These are phyloP conservation scores for Caerostris darwini DNA, from an alignment of 1,140 invertebrate species.

Conservation along the genomic window DNA sequence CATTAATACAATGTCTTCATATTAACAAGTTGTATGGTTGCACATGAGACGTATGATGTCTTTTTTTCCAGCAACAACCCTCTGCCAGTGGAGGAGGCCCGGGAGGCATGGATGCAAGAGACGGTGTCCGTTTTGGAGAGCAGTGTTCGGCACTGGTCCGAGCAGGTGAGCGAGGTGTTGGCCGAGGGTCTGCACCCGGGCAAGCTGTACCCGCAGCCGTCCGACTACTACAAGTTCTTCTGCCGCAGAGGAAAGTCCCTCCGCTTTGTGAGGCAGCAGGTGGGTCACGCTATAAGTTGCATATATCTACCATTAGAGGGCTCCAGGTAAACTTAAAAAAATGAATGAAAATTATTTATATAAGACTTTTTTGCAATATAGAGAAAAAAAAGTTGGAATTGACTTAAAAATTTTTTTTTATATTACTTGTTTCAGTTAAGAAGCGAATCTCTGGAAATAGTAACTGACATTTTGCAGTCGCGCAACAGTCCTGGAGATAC, in stretches of 20 bases:
- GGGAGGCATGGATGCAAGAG: constrained; percentile 85
- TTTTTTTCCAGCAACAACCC: background rate
- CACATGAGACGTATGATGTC: background rate
- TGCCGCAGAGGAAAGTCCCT: constrained; percentile 55
- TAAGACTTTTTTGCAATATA: too few species aligned
- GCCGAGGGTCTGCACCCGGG: background rate
- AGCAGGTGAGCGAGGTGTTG: constrained; percentile 67
- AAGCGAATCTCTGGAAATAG: constrained; percentile 58
- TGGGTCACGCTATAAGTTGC: too few species aligned
- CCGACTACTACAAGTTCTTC: constrained; percentile 66
- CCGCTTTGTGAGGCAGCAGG: constrained; percentile 54
- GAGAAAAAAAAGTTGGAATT: too few species aligned
- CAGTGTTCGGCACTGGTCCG: constrained; percentile 69
- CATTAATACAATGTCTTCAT: too few species aligned
- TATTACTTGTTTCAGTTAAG: constrained; percentile 23
- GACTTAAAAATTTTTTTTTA: background rate
- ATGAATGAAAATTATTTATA: too few species aligned
- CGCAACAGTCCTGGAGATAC: constrained; percentile 77
- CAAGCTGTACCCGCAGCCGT: constrained; percentile 49
- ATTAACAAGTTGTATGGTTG: too few species aligned
- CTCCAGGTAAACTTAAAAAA: too few species aligned
- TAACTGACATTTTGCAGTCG: constrained; percentile 38
- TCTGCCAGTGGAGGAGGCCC: background rate
- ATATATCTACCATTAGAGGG: too few species aligned
- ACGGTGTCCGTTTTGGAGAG: constrained; percentile 88